phyloP scores from a whole-genome alignment of 2,888 invertebrate species.

The Perizoma affinitatum region DNA sequence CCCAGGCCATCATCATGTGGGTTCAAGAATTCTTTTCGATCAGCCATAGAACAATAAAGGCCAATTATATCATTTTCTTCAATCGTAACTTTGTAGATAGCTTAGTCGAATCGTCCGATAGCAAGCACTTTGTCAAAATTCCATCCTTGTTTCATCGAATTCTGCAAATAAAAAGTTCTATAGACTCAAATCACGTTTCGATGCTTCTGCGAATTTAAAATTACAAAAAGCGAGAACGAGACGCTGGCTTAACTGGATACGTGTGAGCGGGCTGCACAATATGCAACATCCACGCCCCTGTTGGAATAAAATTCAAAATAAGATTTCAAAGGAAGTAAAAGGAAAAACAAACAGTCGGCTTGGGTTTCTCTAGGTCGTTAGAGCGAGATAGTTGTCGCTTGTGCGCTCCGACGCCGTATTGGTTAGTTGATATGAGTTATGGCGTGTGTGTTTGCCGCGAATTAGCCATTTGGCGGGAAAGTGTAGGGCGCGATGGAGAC shows the following conservation, averaged over 20 bases:
- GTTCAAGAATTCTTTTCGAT: slow-evolving; percentile 1
- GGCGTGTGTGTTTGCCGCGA: slow-evolving; percentile 79
- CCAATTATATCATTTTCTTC: slow-evolving; percentile 15
- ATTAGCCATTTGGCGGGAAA: slow-evolving; percentile 80
- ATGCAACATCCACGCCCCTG: slow-evolving; percentile 85
- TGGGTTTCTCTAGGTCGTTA: slow-evolving; percentile 76
- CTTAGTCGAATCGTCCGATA: slow-evolving; percentile 57
- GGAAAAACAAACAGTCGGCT: slow-evolving; percentile 77
- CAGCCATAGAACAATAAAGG: not conserved
- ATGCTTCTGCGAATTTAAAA: slow-evolving; percentile 81
- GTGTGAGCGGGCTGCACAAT: slow-evolving; percentile 80
- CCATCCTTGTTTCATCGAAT: slow-evolving; percentile 69
- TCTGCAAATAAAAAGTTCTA: slow-evolving; percentile 76
- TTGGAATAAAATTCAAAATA: slow-evolving; percentile 82
- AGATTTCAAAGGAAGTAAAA: slow-evolving; percentile 82
- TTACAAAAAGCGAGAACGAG: slow-evolving; percentile 80
- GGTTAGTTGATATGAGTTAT: slow-evolving; percentile 80
- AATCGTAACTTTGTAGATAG: slow-evolving; percentile 10
- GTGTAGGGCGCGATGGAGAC: slow-evolving; percentile 70
- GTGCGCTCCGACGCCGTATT: slow-evolving; percentile 57
- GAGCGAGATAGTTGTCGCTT: slow-evolving; percentile 68
- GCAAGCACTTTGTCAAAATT: slow-evolving; percentile 64
- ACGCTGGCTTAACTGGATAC: slow-evolving; percentile 54
- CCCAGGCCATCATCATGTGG: not conserved
- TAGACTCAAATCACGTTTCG: slow-evolving; percentile 80